Conservation (phyloP, 2,797 vertebrate genomes). For the Macropodus opercularis region DNA sequence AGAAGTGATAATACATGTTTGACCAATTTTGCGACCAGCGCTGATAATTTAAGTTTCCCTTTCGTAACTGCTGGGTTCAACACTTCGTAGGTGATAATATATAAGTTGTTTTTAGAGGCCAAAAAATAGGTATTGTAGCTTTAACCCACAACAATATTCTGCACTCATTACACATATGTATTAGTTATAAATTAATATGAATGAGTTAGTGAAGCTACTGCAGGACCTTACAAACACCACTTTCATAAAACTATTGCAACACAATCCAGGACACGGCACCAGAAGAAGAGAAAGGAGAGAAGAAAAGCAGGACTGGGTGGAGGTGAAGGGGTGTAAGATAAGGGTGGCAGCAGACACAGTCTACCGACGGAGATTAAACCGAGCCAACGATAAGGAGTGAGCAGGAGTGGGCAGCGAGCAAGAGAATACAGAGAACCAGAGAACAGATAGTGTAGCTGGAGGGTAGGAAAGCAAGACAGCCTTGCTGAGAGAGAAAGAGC, state of each 20-base stretch:
- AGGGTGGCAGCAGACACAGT: constrained; percentile 21
- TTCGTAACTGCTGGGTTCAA: too few species aligned
- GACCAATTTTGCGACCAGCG: too few species aligned
- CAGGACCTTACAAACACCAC: background rate
- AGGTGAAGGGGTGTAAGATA: constrained; percentile 45
- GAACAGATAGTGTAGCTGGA: constrained; percentile 42
- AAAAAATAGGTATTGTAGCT: too few species aligned
- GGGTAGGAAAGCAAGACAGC: constrained; percentile 31
- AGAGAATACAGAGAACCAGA: constrained; percentile 26
- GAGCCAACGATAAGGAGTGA: constrained; percentile 32
- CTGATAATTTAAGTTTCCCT: too few species aligned
- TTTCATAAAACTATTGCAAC: background rate
- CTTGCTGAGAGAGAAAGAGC: constrained; percentile 24
- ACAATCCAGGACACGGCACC: background rate
- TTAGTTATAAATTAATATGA: background rate
- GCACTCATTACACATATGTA: too few species aligned
- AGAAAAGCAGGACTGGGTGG: constrained; percentile 21
- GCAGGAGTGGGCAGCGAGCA: constrained; percentile 20
- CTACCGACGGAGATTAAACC: constrained; percentile 43
- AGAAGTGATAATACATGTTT: too few species aligned
- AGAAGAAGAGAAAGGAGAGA: background rate
- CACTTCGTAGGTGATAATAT: too few species aligned
- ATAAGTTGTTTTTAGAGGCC: too few species aligned
- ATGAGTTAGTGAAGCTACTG: background rate
- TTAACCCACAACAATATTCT: too few species aligned